A percentile compares a stretch with the other conserved stretches of the same genome.
Conservation (phyloP, 2,797 vertebrate genomes). For the Notoglanidium macrostoma region DNA sequence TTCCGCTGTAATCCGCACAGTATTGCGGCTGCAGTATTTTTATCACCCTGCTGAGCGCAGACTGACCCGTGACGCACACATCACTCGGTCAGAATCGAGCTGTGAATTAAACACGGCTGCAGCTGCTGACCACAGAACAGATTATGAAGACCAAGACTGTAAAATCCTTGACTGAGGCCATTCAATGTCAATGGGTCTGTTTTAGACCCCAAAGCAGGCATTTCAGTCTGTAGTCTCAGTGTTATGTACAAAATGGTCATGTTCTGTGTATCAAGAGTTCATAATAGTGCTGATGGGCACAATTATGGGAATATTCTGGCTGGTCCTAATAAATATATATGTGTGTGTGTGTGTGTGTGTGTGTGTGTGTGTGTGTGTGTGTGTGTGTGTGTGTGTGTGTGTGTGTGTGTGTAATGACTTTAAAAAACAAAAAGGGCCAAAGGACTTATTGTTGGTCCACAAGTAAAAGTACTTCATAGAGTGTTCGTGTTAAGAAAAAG, state of each 20-base stretch:
- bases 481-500: not conserved
- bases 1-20: constrained; percentile 38
- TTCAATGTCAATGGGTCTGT: constrained; percentile 14
- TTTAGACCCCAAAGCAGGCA: not conserved
- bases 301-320: not conserved
- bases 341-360: too few relatives aligned
- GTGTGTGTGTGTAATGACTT: too few relatives aligned
- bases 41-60: constrained; percentile 45
- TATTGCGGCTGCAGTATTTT: constrained; percentile 46
- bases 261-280: not conserved
- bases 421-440: not conserved
- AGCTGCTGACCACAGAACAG: constrained; percentile 45
- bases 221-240: constrained; percentile 8
- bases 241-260: not conserved
- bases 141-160: constrained; percentile 14
- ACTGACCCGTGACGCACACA: constrained; percentile 50
- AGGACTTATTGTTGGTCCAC: not conserved
- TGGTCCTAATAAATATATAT: not conserved
- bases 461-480: not conserved
- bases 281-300: not conserved
- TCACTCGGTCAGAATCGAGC: constrained; percentile 36
- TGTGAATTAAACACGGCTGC: constrained; percentile 48
- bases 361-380: too few relatives aligned
- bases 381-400: too few relatives aligned
- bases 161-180: constrained; percentile 27